Evolutionary conservation across 2,797 vertebrate species (phyloP), one percentile per base, ranked within the genome.

Genomic region (Xenentodon cancila): DNA sequence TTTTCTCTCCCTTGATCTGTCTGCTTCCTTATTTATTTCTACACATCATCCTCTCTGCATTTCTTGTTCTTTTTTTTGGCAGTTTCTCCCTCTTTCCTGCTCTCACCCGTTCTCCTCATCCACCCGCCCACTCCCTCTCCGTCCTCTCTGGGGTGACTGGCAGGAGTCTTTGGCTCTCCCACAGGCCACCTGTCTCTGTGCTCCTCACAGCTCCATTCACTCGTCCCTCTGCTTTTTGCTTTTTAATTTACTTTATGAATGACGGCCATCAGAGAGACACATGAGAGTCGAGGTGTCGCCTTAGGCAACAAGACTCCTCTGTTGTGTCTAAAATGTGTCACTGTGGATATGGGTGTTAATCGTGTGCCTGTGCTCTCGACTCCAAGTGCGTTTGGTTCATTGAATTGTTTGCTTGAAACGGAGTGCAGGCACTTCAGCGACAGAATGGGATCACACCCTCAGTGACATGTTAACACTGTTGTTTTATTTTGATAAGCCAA

Each of bases 101-200:
- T 18, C 48, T 78, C 62, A 25, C 47, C 27, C 56, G 49, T 46
- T 50, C 37, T 50, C 62, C 68, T 51, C 50, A 18, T 45, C 42
- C 53, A 21, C 48, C 55, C 53, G 2, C 47, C 53, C 43, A 27
- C 32, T 27, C 46, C 11, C 5, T 46, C 49, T n/a, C 43, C 21
- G 5, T 60, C 49, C 44, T 49, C 21, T 66, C 58, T 48, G 49
- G 55, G 71, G 65, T 55, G 73, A 88, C 75, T 88, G 85, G 81
- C 78, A 82, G 82, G 16, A 70, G 68, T 60, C 65, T 59, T 57
- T 77, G 77, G 64, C 71, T 80, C 63, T 86, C 84, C 80, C 66
- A 69, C 75, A 72, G 55, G 66, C 80, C 85, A 86, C 77, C 88
- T 86, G 82, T 86, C 25, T 25, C n/a, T n/a, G n/a, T n/a, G n/a